phyloP scores from a whole-genome alignment of 1,140 invertebrate genomes.

The Dryas iulia region DNA sequence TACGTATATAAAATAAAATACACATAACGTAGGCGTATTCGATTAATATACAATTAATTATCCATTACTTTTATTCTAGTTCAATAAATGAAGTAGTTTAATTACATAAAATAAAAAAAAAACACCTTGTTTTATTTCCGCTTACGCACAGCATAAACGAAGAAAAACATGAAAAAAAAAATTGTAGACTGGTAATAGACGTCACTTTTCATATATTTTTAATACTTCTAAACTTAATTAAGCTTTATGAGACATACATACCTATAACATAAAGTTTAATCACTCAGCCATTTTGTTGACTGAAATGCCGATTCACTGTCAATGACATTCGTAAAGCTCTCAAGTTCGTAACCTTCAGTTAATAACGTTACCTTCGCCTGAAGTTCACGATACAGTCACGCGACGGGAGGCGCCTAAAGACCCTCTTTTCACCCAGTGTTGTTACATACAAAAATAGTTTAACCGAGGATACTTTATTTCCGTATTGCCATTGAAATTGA shows the following conservation, averaged over 20 bases:
- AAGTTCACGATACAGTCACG: constrained; percentile 45
- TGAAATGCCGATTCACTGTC: constrained; percentile 35
- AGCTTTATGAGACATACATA: background rate
- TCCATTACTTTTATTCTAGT: background rate
- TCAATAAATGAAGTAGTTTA: background rate
- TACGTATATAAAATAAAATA: too few species aligned
- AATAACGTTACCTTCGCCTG: constrained; percentile 32
- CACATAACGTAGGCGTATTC: background rate
- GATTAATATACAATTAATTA: background rate
- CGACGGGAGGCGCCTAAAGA: constrained; percentile 32
- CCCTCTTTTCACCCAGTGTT: constrained; percentile 13
- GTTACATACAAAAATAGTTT: background rate
- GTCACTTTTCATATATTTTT: background rate
- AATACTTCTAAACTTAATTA: background rate
- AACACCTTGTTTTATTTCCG: constrained; percentile 6
- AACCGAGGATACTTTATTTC: background rate
- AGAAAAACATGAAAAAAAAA: background rate
- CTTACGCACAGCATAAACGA: background rate
- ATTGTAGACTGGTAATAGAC: background rate
- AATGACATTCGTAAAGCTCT: constrained; percentile 40
- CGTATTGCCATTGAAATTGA: background rate
- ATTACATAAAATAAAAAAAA: background rate
- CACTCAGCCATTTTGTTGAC: background rate
- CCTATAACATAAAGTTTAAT: constrained; percentile 1
- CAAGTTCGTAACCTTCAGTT: constrained; percentile 48